Conservation (phyloP, 1,140 invertebrate species). For the Condylostylus longicornis region DNA sequence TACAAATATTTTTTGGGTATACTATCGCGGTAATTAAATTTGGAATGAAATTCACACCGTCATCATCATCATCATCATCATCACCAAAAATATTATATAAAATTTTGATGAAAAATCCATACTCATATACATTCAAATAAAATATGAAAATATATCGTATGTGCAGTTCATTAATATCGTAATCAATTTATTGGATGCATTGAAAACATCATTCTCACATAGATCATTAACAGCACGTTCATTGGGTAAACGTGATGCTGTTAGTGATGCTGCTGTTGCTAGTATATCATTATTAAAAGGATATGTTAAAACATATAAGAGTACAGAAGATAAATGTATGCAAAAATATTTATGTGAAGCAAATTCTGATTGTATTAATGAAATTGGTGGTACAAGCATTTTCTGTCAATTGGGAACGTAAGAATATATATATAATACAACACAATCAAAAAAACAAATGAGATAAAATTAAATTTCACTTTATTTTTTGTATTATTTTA, state of each 20-base stretch:
- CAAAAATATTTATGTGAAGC: constrained; percentile 76
- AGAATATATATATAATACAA: constrained; percentile 36
- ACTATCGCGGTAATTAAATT: no score
- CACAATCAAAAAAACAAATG: no score
- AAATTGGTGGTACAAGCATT: constrained; percentile 66
- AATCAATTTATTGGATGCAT: constrained; percentile 71
- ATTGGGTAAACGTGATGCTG: constrained; percentile 65
- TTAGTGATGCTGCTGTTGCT: constrained; percentile 72
- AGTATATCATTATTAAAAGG: constrained; percentile 76
- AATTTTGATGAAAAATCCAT: no score
- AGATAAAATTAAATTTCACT: no score
- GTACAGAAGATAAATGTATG: constrained; percentile 62
- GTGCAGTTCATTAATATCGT: constrained; percentile 80
- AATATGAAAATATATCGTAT: no score
- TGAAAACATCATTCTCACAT: constrained; percentile 83
- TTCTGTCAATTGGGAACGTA: constrained; percentile 88
- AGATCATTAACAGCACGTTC: constrained; percentile 66
- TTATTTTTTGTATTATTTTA: constrained; percentile 32
- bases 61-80: no score
- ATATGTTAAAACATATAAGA: constrained; percentile 67
- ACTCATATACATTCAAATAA: no score
- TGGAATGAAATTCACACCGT: no score
- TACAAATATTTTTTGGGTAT: no score
- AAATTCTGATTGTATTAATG: constrained; percentile 68
- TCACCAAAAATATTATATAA: no score